phyloP scores from a whole-genome alignment of 1,140 invertebrate species.

The Daktulosphaira vitifoliae region DNA sequence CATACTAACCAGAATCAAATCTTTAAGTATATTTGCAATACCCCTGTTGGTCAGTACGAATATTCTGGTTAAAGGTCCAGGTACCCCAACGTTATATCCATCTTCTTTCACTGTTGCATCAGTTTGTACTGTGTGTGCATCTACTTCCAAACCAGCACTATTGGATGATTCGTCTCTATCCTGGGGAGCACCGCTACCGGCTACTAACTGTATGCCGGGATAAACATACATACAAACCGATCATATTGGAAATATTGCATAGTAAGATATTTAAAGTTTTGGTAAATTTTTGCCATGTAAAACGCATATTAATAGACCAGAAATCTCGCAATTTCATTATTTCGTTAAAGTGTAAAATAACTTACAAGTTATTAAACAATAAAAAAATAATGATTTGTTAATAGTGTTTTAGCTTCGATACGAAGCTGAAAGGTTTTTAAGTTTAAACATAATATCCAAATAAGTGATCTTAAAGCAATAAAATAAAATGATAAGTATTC shows the following conservation, averaged over 20 bases:
- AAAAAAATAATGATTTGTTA: no score
- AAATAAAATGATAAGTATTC: no score
- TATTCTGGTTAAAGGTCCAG: conserved; percentile 71
- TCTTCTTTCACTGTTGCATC: conserved; percentile 49
- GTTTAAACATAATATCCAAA: no score
- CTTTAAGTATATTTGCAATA: conserved; percentile 71
- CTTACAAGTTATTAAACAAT: no score
- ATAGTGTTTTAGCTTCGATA: no score
- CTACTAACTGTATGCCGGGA: conserved; percentile 56
- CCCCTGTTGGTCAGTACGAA: conserved; percentile 76
- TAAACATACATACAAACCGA: conserved; percentile 9
- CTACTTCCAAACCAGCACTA: conserved; percentile 30
- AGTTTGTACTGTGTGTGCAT: conserved; percentile 47
- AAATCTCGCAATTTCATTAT: no score
- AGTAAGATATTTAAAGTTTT: no score
- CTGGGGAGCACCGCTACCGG: conserved; percentile 52
- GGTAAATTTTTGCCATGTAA: no score
- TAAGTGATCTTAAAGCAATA: no score
- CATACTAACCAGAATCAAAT: conserved; percentile 64
- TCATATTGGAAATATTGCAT: not conserved
- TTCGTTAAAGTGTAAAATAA: no score
- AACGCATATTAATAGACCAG: no score
- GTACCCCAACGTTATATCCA: conserved; percentile 63
- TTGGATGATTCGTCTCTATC: conserved; percentile 46
- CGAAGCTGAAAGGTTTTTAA: no score